phyloP scores from a whole-genome alignment of 1,140 invertebrate species.

The Tachypleus tridentatus region DNA sequence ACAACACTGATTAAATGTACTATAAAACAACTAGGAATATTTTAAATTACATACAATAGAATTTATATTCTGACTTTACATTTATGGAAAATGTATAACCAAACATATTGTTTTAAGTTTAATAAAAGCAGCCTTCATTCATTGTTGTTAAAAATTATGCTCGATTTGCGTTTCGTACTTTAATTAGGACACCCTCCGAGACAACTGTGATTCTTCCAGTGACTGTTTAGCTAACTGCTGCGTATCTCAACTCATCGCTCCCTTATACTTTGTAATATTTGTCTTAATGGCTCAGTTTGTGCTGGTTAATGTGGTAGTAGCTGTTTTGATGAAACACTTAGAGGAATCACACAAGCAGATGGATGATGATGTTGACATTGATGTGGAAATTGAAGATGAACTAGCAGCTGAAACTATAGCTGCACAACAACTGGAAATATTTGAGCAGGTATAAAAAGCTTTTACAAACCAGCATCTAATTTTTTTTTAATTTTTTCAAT shows the following conservation, averaged over 20 bases:
- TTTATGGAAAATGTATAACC: too few species aligned
- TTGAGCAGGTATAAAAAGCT: too few species aligned
- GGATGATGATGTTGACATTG: slow-evolving; percentile 85
- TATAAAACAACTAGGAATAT: too few species aligned
- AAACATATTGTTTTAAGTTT: too few species aligned
- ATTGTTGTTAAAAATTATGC: too few species aligned
- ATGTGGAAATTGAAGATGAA: slow-evolving; percentile 58
- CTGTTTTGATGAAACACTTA: slow-evolving; percentile 98
- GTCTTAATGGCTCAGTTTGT: slow-evolving; percentile 99
- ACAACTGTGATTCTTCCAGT: slow-evolving; percentile 80
- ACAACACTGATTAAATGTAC: too few species aligned
- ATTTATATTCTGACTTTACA: too few species aligned
- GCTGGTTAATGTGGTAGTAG: slow-evolving; percentile 97
- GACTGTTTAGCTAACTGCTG: slow-evolving; percentile 97
- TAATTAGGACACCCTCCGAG: slow-evolving; percentile 73
- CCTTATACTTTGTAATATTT: slow-evolving; percentile 98
- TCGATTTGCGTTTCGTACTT: background rate
- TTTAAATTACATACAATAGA: too few species aligned
- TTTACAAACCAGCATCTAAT: too few species aligned
- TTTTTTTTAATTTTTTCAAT: too few species aligned
- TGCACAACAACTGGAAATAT: slow-evolving; percentile 13
- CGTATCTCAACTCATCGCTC: slow-evolving; percentile 89
- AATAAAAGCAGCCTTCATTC: too few species aligned
- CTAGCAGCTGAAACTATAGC: slow-evolving; percentile 38
- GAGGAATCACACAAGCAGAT: slow-evolving; percentile 93